phyloP scores from a whole-genome alignment of 2,113 vertebrate genomes.

The Scytalopus superciliaris region DNA sequence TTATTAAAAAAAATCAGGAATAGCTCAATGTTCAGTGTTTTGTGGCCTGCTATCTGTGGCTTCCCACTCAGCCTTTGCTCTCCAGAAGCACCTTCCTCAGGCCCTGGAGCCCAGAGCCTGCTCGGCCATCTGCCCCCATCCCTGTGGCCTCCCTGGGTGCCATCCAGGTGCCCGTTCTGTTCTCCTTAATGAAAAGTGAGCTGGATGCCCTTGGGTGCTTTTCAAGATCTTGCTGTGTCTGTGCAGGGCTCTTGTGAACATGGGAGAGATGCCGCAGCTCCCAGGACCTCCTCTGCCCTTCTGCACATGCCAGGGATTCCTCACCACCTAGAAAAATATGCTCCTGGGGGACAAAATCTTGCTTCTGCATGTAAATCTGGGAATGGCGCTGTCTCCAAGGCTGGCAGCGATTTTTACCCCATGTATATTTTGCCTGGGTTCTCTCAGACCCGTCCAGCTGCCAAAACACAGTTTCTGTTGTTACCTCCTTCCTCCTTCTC shows the following conservation, averaged over 20 bases:
- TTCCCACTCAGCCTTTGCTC: neutral
- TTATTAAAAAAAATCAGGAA: neutral
- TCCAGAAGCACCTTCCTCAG: neutral
- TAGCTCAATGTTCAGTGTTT: rapidly evolving
- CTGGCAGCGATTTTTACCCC: neutral
- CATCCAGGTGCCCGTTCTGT: neutral
- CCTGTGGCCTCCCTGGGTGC: neutral
- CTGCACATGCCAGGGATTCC: neutral
- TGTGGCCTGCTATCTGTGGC: neutral
- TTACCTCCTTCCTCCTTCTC: neutral
- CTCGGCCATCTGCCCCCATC: neutral
- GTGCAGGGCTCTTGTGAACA: neutral
- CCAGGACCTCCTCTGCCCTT: neutral
- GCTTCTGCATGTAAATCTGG: neutral
- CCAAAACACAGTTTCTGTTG: neutral
- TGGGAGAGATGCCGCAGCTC: neutral
- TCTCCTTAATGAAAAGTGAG: rapidly evolving
- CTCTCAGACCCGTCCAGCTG: neutral
- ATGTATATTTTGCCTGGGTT: neutral
- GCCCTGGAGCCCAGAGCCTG: neutral
- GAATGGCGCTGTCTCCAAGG: neutral
- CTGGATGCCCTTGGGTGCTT: neutral
- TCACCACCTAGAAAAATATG: neutral
- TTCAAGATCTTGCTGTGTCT: neutral
- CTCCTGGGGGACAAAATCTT: neutral